phyloP scores from a whole-genome alignment of 2,113 vertebrate species.

The Ivindomyrus marchei region DNA sequence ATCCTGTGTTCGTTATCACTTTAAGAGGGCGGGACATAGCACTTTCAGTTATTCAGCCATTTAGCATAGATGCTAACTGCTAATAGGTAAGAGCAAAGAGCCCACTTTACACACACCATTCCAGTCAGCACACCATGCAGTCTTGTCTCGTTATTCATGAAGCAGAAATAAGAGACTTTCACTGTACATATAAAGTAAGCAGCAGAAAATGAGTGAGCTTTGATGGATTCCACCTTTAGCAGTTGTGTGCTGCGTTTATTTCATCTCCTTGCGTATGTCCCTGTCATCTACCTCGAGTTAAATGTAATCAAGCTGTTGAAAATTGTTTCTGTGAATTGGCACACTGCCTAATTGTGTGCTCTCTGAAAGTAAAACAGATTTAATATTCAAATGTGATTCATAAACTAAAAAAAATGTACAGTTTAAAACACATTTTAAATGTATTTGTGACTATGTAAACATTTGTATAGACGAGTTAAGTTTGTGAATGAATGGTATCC shows the following conservation, averaged over 20 bases:
- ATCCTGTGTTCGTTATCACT: background rate
- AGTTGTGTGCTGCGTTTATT: background rate
- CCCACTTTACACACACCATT: background rate
- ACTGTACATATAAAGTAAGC: background rate
- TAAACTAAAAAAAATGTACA: background rate
- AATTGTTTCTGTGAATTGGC: conserved; percentile 2
- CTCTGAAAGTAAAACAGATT: background rate
- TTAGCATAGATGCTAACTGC: background rate
- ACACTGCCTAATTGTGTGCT: background rate
- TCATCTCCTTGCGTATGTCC: background rate
- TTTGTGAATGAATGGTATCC: background rate
- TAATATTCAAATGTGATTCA: background rate
- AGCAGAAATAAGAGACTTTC: background rate
- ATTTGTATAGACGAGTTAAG: background rate
- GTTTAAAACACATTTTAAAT: background rate
- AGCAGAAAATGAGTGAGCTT: background rate
- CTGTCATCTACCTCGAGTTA: background rate
- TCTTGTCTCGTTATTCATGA: background rate
- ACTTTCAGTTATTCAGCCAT: background rate
- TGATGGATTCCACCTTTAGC: background rate
- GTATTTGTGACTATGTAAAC: background rate
- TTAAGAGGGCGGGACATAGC: background rate
- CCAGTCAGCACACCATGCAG: background rate
- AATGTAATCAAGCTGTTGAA: background rate
- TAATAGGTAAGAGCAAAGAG: background rate